Conservation (phyloP, 2,797 vertebrate genomes). For the Lemur catta region DNA sequence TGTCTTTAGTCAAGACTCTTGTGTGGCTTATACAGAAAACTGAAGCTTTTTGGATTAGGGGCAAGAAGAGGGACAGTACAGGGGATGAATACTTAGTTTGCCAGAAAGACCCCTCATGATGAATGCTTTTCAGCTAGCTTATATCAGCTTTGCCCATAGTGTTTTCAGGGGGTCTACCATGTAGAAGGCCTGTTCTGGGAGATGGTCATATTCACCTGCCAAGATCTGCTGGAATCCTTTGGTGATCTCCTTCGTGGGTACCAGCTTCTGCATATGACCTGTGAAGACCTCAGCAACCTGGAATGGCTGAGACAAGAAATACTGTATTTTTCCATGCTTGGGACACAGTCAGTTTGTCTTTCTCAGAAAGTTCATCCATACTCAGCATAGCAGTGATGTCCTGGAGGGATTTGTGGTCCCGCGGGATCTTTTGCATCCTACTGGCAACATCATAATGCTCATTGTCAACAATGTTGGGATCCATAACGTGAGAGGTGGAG, state of each 20-base stretch:
- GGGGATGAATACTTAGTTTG: not conserved
- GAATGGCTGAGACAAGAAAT: constrained; percentile 98
- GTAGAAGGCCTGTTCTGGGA: constrained; percentile 97
- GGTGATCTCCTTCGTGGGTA: constrained; percentile 97
- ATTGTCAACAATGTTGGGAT: constrained; percentile 95
- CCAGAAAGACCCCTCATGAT: constrained; percentile 83
- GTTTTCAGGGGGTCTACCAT: constrained; percentile 97
- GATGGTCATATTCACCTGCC: constrained; percentile 91
- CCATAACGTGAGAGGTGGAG: constrained; percentile 98
- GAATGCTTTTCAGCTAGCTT: constrained; percentile 94
- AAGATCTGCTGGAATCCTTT: constrained; percentile 96
- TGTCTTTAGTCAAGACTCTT: constrained; percentile 38
- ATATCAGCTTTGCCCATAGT: constrained; percentile 92
- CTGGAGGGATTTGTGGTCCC: constrained; percentile 98
- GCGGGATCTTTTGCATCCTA: constrained; percentile 96
- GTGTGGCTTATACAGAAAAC: constrained; percentile 34
- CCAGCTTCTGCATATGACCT: constrained; percentile 94
- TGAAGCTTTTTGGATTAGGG: not conserved
- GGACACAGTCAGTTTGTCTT: constrained; percentile 95
- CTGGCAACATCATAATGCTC: constrained; percentile 97
- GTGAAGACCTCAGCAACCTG: constrained; percentile 98
- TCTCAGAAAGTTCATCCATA: constrained; percentile 98
- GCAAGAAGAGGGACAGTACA: not conserved
- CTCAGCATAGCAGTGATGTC: constrained; percentile 98
- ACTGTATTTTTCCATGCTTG: constrained; percentile 96